Base-by-base conservation (phyloP, 2,113 vertebrate genomes). In the Dipodomys stephensi region DNA sequence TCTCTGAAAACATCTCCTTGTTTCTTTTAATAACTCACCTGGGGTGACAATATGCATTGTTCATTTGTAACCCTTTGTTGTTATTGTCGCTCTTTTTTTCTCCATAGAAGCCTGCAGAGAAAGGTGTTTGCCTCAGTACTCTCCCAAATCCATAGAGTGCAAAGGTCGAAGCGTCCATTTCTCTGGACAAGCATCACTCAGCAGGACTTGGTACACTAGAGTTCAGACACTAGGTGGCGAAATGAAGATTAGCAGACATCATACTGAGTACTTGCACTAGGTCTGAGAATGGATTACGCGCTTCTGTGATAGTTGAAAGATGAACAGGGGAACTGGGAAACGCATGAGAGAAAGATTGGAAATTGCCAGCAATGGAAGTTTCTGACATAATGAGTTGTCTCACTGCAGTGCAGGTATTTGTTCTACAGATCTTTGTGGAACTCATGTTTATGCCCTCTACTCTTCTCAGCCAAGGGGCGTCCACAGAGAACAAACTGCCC, bases 161-260 rank as follows among this genome's bases (percentile, higher is more conserved):
- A 28, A 53, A 86, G 10, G 28, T 25, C 62, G 74, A 67, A 53
- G 3, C 15, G 28, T 60, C 4, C 10, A 2, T 77, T 27, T 68
- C 44, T 72, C 18, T 60, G 7, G 32, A 16, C 67, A 82, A 65
- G 13, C 19, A 44, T 30, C 10, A 0, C 32, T 62, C 2, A 5
- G 68, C 1, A 35, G 1, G 4, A 69, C 30, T 73, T 71, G 60
- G 0, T 91, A 49, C 83, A 35, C 32, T 57, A 57, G 64, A 39
- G 30, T 60, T 23, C 60, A 68, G 62, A 93, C 93, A 65, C 86
- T 83, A 82, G 94, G 64, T 87, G 90, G 84, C 4, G 0, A 87
- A 83, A 39, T 49, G 32, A 46, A 80, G 81, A 67, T 89, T 65
- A 57, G 57, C 49, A 28, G 62, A 11, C 11, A 22, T 77, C 13